Evolutionary conservation across 2,888 invertebrate species (phyloP), one percentile per base, ranked within the genome.

Genomic region (Hirudinaria manillensis): DNA sequence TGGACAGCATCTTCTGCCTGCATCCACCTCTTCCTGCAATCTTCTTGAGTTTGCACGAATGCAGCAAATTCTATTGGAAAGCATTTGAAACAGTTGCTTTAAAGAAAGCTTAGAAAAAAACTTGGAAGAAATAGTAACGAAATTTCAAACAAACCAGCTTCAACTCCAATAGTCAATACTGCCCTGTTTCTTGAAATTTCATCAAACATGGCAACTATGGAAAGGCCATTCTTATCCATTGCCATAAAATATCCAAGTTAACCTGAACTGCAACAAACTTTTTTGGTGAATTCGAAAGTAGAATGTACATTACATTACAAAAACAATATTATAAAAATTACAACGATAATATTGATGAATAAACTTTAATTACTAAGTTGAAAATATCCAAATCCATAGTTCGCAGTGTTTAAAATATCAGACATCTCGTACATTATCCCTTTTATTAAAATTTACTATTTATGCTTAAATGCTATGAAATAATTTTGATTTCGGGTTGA

Each of bases 1-100:
- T 88, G 87, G n/a, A 91, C 89, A 82, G 93, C 93, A 10, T 89
- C 87, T 53, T 91, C 89, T 0, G 91, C 89, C 0, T 89, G 87
- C 0, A 89, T 84, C 89, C 91, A 92, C 81, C 91, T 90, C 27
- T 88, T 86, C 6, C 90, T 88, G 79, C 91, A 89, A 83, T 89
- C 89, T 83, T 92, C 91, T 83, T 91, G 90, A 81, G 90, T 89
- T 80, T 90, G 89, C 1, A 90, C 88, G 82, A 92, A 91, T 77
- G 89, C 89, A 67, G 90, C 83, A 82, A 93, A 92, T 86, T 91
- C 92, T 92, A 81, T 19, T 34, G 66, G 45, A 45, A 45, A 45
- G 45, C 3, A 45, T 45, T 45, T 45, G 45, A 45, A 45, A 45
- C 16, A 45, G 1, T 45, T 16, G 16, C 45, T 45, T 6, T 10